Conservation (phyloP, 2,888 invertebrate species). For the Nesidiocoris tenuis region DNA sequence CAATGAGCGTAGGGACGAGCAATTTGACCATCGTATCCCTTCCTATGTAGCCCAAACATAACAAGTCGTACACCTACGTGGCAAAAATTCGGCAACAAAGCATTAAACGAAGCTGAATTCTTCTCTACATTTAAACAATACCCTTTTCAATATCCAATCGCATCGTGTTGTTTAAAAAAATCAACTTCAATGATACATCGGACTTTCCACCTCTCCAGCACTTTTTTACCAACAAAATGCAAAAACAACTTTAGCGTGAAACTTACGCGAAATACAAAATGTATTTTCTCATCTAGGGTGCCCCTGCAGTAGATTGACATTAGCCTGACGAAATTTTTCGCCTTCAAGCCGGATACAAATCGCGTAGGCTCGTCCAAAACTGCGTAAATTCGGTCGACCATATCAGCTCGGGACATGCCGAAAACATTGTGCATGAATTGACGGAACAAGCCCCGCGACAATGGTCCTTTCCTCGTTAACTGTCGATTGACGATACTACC, state of each 20-base stretch:
- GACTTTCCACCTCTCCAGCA: no score
- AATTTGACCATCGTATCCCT: conserved; percentile 34
- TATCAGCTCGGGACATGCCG: conserved; percentile 36
- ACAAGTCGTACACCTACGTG: conserved; percentile 34
- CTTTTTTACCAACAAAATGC: no score
- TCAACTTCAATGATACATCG: no score
- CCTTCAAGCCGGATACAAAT: conserved; percentile 38
- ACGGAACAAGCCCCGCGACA: conserved; percentile 22
- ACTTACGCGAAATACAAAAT: conserved; percentile 42
- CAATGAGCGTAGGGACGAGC: conserved; percentile 35
- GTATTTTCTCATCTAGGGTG: conserved; percentile 44
- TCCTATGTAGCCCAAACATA: conserved; percentile 35
- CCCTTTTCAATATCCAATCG: no score
- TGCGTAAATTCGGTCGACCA: conserved; percentile 43
- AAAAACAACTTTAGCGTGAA: no score
- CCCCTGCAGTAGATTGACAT: conserved; percentile 44
- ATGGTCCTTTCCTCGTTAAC: conserved; percentile 24
- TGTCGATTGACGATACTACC: no score
- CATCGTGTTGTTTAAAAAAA: no score
- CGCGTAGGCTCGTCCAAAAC: conserved; percentile 41
- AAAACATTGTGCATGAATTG: conserved; percentile 40
- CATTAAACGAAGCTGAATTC: no score
- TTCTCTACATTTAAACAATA: no score
- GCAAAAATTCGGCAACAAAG: no score
- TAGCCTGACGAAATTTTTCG: conserved; percentile 42